Evolutionary conservation across 2,797 vertebrate genomes (phyloP), one percentile per base, ranked within the genome.

Genomic region (Pipistrellus nathusii): DNA sequence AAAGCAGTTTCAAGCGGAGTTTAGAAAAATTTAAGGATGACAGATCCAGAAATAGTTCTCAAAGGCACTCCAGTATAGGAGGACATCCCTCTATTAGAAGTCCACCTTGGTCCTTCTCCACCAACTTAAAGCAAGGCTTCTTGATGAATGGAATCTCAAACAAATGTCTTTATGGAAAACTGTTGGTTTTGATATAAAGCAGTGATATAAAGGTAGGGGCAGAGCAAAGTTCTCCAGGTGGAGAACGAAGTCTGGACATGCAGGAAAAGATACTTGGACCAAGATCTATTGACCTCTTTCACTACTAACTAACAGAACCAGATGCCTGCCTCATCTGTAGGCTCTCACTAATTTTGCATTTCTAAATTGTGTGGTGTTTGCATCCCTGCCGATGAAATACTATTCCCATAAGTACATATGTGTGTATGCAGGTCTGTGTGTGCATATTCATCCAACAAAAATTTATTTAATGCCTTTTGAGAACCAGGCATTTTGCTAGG

Each of bases 301-400:
- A 88, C 69, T 94, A 92, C 86, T 93, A 84, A 92, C 84, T 93
- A 84, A 85, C 76, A 93, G 93, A 53, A 48, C 84, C 73, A 88
- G 87, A 68, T 90, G 38, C 71, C 72, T 18, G 4, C 87, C 41
- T 96, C 53, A 68, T 53, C 82, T 92, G 51, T 57, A 95, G 87
- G 59, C 51, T 95, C 72, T 94, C 25, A 95, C 92, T 96, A 94
- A 96, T 88, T 89, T 72, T 94, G 93, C 90, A 83, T 88, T 96
- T 90, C 81, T 96, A 81, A 93, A 88, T 76, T 93, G 87, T 91
- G 93, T 90, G 78, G 87, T 97, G 82, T 94, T 30, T 6, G 55
- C 77, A 90, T 95, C 66, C 44, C 27, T 73, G 32, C 85, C 91
- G 23, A 83, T 94, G 57, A 94, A 69, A 72, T 41, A 85, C 25